phyloP scores from a whole-genome alignment of 1,140 invertebrate species.

The Watersipora subatra region DNA sequence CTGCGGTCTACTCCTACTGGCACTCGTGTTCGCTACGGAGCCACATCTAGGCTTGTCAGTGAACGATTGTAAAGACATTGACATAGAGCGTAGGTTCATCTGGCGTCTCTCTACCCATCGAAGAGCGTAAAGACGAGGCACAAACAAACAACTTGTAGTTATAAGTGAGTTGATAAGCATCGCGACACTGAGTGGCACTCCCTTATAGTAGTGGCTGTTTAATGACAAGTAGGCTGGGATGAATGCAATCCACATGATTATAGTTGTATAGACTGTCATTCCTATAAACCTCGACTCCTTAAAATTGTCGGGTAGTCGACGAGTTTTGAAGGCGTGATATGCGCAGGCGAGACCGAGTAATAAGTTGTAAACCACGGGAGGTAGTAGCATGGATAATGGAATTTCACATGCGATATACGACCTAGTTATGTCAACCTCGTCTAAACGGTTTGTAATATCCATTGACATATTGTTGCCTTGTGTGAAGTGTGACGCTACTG shows the following conservation, averaged over 20 bases:
- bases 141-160: conserved; percentile 19
- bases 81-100: conserved; percentile 2
- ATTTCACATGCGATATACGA: conserved; percentile 13
- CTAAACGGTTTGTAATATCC: conserved; percentile 1
- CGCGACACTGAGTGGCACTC: conserved; percentile 15
- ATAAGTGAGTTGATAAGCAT: conserved; percentile 20
- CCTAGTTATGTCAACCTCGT: conserved; percentile 9
- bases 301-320: conserved; percentile 29
- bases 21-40: no score
- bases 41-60: neutral
- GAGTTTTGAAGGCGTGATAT: conserved; percentile 63
- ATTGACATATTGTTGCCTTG: conserved; percentile 4
- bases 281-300: conserved; percentile 30
- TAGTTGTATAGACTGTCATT: conserved; percentile 26
- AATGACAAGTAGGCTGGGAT: conserved; percentile 24
- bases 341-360: conserved; percentile 73
- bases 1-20: no score
- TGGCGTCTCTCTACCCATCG: conserved; percentile 29
- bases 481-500: conserved; percentile 8
- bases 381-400: conserved; percentile 11
- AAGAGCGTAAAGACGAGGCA: conserved; percentile 41
- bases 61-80: neutral
- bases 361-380: conserved; percentile 63
- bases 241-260: conserved; percentile 27
- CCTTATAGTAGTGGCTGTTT: conserved; percentile 13